These are phyloP conservation scores for Bombus turneri DNA, from an alignment of 1,140 invertebrate species.

Conservation along the genomic window DNA sequence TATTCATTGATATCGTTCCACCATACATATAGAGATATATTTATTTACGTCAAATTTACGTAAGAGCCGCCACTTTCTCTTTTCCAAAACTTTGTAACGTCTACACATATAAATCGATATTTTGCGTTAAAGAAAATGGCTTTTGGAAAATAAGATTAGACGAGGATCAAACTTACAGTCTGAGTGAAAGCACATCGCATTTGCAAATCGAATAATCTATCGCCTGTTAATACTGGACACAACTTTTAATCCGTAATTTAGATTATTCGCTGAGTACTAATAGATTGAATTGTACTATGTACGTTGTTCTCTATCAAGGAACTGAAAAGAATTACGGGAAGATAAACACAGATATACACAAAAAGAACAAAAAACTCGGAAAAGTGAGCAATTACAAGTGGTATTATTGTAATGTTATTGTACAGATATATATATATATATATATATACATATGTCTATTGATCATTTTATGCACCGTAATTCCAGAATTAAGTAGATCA, in stretches of 20 bases:
- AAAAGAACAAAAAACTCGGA: constrained; percentile 20
- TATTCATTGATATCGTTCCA: background rate
- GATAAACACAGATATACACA: background rate
- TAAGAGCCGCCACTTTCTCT: background rate
- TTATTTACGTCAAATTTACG: constrained; percentile 10
- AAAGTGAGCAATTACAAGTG: constrained; percentile 59
- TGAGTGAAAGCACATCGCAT: constrained; percentile 25
- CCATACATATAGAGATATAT: background rate
- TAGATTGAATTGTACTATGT: background rate
- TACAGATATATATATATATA: constrained; percentile 70
- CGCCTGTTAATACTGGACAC: background rate
- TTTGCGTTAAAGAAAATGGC: background rate
- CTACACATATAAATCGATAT: too few relatives aligned
- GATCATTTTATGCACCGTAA: constrained; percentile 63
- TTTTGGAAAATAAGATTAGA: background rate
- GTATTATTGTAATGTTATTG: constrained; percentile 76
- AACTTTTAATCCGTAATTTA: background rate
- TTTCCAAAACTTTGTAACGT: background rate
- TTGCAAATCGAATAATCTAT: background rate
- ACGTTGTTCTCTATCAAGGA: background rate
- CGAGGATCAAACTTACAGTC: background rate
- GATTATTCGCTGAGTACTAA: background rate
- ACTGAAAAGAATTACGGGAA: background rate
- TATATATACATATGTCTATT: constrained; percentile 54
- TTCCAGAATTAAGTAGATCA: constrained; percentile 52